Conservation (phyloP, 2,113 vertebrate genomes). For the Dasyurus viverrinus region DNA sequence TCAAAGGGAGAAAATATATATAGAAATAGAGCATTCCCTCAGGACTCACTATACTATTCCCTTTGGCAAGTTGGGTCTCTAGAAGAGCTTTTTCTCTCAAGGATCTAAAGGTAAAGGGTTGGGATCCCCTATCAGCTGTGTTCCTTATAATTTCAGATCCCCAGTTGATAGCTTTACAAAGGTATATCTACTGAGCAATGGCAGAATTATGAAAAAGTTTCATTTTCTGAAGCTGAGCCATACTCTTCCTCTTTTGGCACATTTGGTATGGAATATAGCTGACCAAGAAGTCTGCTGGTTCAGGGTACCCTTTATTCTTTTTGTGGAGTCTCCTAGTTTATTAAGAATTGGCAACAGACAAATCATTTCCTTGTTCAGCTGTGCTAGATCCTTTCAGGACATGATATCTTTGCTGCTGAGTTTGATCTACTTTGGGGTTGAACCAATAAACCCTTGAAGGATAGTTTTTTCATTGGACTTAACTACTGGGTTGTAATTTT, state of each 20-base stretch:
- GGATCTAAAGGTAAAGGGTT: neutral
- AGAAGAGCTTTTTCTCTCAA: neutral
- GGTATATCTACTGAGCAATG: neutral
- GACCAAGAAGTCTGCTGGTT: neutral
- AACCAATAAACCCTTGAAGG: neutral
- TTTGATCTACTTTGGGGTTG: neutral
- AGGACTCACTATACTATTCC: too few relatives aligned
- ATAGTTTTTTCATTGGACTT: neutral
- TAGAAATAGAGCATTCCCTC: too few relatives aligned
- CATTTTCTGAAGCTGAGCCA: neutral
- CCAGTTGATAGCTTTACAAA: neutral
- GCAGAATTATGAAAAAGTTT: neutral
- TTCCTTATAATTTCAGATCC: neutral
- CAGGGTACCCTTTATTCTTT: neutral
- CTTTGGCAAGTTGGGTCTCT: neutral
- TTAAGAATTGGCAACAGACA: neutral
- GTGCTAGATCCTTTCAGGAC: neutral
- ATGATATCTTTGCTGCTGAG: neutral
- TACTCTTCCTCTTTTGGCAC: neutral
- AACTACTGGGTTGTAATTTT: neutral
- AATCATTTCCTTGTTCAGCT: neutral
- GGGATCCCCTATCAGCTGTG: neutral
- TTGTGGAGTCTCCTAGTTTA: neutral
- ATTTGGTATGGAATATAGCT: neutral
- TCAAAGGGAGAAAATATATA: neutral